Evolutionary conservation across 2,797 vertebrate genomes (phyloP).

Genomic region (Scomberomorus guttatus): DNA sequence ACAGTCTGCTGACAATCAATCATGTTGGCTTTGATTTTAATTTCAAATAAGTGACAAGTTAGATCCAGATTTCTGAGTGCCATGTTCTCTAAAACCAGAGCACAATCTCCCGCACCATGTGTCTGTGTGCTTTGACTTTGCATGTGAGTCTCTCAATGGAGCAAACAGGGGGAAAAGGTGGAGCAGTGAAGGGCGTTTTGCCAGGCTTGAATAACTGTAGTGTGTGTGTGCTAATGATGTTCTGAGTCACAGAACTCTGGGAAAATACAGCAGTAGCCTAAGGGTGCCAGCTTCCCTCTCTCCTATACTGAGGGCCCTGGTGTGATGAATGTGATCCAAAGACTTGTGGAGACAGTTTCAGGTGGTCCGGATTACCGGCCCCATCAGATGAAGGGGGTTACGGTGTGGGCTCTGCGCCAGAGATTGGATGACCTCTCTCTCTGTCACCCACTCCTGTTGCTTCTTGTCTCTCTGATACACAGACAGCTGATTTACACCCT

Average conservation of each 20-base stretch:
- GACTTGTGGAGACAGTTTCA: slow-evolving; percentile 23
- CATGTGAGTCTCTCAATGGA: slow-evolving; percentile 26
- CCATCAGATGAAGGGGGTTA: background rate
- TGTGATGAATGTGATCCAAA: slow-evolving; percentile 31
- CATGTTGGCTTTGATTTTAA: slow-evolving; percentile 25
- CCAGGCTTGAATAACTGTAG: slow-evolving; percentile 58
- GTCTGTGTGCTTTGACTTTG: slow-evolving; percentile 17
- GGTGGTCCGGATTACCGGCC: slow-evolving; percentile 13
- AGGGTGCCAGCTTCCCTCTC: slow-evolving; percentile 22
- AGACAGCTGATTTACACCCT: slow-evolving; percentile 38
- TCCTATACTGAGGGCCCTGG: slow-evolving; percentile 9
- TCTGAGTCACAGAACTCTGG: slow-evolving; percentile 70
- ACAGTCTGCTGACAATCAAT: slow-evolving; percentile 42
- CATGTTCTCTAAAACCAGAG: slow-evolving; percentile 28
- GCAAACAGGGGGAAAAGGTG: slow-evolving; percentile 50
- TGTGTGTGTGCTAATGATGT: slow-evolving; percentile 65
- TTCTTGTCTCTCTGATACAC: slow-evolving; percentile 1
- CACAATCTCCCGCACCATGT: slow-evolving; percentile 11
- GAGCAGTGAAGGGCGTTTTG: slow-evolving; percentile 42
- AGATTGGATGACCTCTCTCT: slow-evolving; percentile 53
- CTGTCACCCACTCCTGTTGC: slow-evolving; percentile 14
- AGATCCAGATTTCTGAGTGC: slow-evolving; percentile 17
- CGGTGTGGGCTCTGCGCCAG: slow-evolving; percentile 6
- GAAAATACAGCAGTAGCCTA: slow-evolving; percentile 45
- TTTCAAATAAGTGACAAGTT: slow-evolving; percentile 26